Conservation (phyloP, 2,888 invertebrate genomes). For the Tillus elongatus region DNA sequence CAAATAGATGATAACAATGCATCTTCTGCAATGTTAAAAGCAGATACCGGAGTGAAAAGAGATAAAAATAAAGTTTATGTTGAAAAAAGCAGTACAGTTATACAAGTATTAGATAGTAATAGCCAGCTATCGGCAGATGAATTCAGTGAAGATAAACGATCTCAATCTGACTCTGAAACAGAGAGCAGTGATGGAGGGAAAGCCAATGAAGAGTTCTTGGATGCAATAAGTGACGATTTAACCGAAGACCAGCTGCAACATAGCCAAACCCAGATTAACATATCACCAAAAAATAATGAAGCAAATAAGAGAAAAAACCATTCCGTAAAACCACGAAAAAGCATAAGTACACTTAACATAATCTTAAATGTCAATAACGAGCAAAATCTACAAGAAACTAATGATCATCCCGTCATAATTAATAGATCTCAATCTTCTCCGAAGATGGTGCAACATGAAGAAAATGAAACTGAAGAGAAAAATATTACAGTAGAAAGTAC, state of each 20-base stretch:
- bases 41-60: too few species aligned
- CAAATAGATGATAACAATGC: too few species aligned
- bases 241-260: conserved; percentile 3
- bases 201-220: conserved; percentile 25
- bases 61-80: conserved; percentile 29
- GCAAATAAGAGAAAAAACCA: conserved; percentile 8
- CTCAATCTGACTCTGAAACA: conserved; percentile 22
- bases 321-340: conserved; percentile 21
- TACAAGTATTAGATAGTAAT: conserved; percentile 33
- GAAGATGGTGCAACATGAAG: conserved; percentile 12
- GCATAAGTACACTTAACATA: conserved; percentile 25
- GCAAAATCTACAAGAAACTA: conserved; percentile 2
- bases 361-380: conserved; percentile 13
- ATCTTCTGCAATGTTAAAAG: too few species aligned
- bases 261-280: too few species aligned
- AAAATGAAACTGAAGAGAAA: conserved; percentile 6
- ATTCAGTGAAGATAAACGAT: conserved; percentile 11
- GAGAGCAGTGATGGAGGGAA: conserved; percentile 26
- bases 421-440: conserved; percentile 6
- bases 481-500: conserved; percentile 21
- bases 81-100: conserved; percentile 40
- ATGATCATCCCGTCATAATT: background rate
- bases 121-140: conserved; percentile 16
- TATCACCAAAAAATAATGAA: too few species aligned
- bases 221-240: conserved; percentile 24